A percentile compares a stretch with the other conserved stretches of the same genome.
These are phyloP conservation scores for Eubasilissa splendida DNA, from an alignment of 2,888 invertebrate genomes.

Conservation along the genomic window DNA sequence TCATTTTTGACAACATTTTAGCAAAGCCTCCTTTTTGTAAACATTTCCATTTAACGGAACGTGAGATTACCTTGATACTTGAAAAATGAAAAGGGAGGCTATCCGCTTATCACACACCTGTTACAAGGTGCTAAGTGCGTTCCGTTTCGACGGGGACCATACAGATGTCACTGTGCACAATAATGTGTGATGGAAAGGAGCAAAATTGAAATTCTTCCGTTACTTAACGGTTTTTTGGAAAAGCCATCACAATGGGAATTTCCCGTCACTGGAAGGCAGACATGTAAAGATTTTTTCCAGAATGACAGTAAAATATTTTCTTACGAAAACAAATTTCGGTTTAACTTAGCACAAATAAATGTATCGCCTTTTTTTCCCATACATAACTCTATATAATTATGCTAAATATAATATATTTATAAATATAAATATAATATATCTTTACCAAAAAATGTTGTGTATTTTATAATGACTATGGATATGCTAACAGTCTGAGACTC, in stretches of 20 bases:
- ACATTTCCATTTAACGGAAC: slow-evolving; percentile 48
- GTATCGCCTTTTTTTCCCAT: too few relatives aligned
- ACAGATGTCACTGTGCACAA: slow-evolving; percentile 20
- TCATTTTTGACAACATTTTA: slow-evolving; percentile 46
- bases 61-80: slow-evolving; percentile 38
- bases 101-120: slow-evolving; percentile 44
- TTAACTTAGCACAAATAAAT: too few relatives aligned
- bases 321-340: too few relatives aligned
- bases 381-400: too few relatives aligned
- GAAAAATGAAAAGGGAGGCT: slow-evolving; percentile 21
- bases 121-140: slow-evolving; percentile 31
- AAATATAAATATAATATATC: too few relatives aligned
- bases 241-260: slow-evolving; percentile 3
- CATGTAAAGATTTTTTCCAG: neutral
- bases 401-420: too few relatives aligned
- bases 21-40: slow-evolving; percentile 43
- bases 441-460: too few relatives aligned
- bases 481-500: too few relatives aligned
- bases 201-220: slow-evolving; percentile 37
- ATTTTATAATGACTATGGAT: too few relatives aligned
- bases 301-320: too few relatives aligned
- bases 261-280: neutral
- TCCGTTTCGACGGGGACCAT: slow-evolving; percentile 29
- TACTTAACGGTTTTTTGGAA: neutral
- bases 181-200: slow-evolving; percentile 27